Conservation (phyloP, 2,888 invertebrate species). For the Ecliptopera silaceata region DNA sequence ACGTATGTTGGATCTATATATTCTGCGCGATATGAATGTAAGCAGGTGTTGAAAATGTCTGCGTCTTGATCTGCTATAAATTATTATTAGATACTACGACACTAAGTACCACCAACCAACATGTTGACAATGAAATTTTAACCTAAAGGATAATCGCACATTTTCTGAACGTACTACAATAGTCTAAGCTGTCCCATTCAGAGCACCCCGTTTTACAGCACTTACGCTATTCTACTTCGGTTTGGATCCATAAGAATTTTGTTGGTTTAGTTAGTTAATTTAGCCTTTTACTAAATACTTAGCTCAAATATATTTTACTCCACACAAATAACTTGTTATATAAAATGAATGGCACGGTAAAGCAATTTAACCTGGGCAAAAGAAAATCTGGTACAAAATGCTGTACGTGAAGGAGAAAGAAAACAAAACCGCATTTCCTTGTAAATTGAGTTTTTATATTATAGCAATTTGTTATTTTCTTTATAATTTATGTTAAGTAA, state of each 20-base stretch:
- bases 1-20: constrained; percentile 54
- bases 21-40: constrained; percentile 46
- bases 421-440: constrained; percentile 11
- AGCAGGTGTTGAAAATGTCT: constrained; percentile 48
- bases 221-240: no score
- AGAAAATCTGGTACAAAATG: constrained; percentile 16
- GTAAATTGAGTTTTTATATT: constrained; percentile 26
- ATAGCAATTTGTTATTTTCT: constrained; percentile 24
- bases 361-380: constrained; percentile 10
- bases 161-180: no score
- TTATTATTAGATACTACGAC: neutral
- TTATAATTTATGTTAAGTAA: constrained; percentile 6
- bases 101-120: neutral
- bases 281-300: no score
- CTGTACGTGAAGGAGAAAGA: constrained; percentile 12
- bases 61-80: neutral
- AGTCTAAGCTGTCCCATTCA: no score
- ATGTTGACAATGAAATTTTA: no score
- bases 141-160: no score
- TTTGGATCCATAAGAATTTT: no score
- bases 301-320: no score
- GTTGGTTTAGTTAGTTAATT: no score
- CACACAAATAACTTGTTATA: no score
- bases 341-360: neutral
- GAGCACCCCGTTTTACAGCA: no score